phyloP scores from a whole-genome alignment of 2,113 vertebrate species.

The Charina bottae region DNA sequence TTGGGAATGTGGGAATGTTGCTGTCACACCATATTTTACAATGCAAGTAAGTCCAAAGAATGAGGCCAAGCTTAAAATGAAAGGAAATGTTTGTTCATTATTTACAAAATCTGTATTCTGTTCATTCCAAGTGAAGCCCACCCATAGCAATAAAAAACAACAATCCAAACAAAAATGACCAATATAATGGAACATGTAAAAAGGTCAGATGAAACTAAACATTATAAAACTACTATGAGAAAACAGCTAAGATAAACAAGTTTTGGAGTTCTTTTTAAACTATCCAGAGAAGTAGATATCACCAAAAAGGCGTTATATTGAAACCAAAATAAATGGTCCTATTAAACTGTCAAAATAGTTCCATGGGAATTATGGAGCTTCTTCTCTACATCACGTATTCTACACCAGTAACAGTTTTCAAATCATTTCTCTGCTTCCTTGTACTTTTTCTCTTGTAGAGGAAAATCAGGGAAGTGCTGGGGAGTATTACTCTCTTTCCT shows the following conservation, averaged over 20 bases:
- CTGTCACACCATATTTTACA: not conserved
- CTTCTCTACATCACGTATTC: not conserved
- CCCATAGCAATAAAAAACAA: not conserved
- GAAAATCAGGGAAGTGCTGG: not conserved
- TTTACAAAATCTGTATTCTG: not conserved
- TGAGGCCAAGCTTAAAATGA: not conserved
- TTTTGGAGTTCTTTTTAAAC: not conserved
- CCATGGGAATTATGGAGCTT: not conserved
- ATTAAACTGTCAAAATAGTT: not conserved
- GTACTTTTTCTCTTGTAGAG: not conserved
- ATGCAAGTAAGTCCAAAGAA: not conserved
- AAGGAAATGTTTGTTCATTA: not conserved
- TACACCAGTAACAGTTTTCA: not conserved
- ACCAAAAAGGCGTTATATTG: not conserved
- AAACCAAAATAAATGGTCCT: not conserved
- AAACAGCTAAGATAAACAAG: not conserved
- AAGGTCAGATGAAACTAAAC: not conserved
- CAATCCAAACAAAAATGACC: not conserved
- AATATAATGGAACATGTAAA: not conserved
- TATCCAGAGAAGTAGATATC: not conserved
- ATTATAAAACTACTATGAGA: not conserved
- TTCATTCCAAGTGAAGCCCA: not conserved
- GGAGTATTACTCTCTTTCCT: not conserved
- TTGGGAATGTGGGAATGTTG: not conserved
- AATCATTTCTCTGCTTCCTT: not conserved